phyloP scores from a whole-genome alignment of 1,140 invertebrate species.

The Nylanderia fulva region DNA sequence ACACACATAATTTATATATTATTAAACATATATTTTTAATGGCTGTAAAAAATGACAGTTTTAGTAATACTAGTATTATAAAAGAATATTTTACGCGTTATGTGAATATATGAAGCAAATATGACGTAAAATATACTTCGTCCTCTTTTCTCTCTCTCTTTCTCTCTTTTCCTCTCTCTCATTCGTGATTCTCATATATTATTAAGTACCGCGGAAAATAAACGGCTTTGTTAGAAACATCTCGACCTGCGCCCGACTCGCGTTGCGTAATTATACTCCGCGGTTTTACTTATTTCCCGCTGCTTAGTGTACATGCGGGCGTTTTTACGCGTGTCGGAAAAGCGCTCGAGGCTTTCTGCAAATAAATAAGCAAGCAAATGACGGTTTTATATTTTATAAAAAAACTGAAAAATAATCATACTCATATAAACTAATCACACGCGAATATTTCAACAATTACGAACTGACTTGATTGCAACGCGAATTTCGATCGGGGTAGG shows the following conservation, averaged over 20 bases:
- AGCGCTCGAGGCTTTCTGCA: background rate
- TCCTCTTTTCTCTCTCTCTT: background rate
- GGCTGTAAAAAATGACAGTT: background rate
- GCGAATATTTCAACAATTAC: background rate
- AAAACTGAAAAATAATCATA: background rate
- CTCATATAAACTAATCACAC: background rate
- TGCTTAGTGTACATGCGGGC: background rate
- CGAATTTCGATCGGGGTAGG: slow-evolving; percentile 19
- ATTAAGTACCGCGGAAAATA: slow-evolving; percentile 29
- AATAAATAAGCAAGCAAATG: background rate
- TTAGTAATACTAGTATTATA: background rate
- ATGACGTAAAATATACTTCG: background rate
- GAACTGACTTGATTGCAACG: background rate
- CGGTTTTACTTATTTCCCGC: slow-evolving; percentile 14
- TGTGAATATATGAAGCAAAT: background rate
- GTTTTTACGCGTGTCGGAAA: background rate
- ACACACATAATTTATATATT: background rate
- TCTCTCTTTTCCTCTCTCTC: too few relatives aligned
- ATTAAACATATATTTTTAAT: background rate
- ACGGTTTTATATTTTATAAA: background rate
- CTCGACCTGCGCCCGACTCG: background rate
- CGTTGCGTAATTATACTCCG: slow-evolving; percentile 35
- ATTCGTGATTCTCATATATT: slow-evolving; percentile 1
- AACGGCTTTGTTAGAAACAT: slow-evolving; percentile 14
- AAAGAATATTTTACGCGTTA: background rate